phyloP scores from a whole-genome alignment of 2,797 vertebrate genomes.

The Leuciscus waleckii region DNA sequence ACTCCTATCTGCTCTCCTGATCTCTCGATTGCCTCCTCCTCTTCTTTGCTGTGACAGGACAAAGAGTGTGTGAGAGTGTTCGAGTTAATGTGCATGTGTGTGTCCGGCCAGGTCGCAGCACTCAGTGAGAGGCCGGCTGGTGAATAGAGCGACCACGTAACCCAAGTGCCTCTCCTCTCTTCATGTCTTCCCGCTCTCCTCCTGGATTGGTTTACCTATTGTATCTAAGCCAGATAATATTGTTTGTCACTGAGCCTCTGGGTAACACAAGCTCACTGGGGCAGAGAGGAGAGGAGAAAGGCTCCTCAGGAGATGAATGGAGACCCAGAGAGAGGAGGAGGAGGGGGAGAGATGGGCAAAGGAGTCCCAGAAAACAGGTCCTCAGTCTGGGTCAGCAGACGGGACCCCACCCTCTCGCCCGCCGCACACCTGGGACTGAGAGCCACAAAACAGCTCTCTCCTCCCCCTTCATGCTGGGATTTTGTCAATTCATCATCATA shows the following conservation, averaged over 20 bases:
- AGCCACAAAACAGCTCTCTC: slow-evolving; percentile 22
- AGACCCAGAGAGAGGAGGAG: slow-evolving; percentile 26
- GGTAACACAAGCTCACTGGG: slow-evolving; percentile 60
- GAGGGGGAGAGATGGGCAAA: slow-evolving; percentile 45
- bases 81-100: slow-evolving; percentile 21
- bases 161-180: slow-evolving; percentile 46
- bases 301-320: slow-evolving; percentile 37
- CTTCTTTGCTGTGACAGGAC: not conserved
- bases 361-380: slow-evolving; percentile 44
- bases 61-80: slow-evolving; percentile 28
- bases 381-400: slow-evolving; percentile 53
- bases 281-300: slow-evolving; percentile 43
- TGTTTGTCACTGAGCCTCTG: slow-evolving; percentile 43
- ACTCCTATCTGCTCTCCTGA: not conserved
- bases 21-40: not conserved
- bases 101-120: not conserved
- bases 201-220: slow-evolving; percentile 60
- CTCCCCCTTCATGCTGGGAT: not conserved
- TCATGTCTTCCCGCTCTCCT: slow-evolving; percentile 46
- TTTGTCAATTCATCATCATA: not conserved
- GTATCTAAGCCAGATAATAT: slow-evolving; percentile 62
- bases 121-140: slow-evolving; percentile 29
- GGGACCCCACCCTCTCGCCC: slow-evolving; percentile 33
- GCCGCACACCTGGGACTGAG: slow-evolving; percentile 45
- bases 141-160: slow-evolving; percentile 51